These are phyloP conservation scores for Drusus annulatus DNA, from an alignment of 1,140 invertebrate species.

Conservation along the genomic window DNA sequence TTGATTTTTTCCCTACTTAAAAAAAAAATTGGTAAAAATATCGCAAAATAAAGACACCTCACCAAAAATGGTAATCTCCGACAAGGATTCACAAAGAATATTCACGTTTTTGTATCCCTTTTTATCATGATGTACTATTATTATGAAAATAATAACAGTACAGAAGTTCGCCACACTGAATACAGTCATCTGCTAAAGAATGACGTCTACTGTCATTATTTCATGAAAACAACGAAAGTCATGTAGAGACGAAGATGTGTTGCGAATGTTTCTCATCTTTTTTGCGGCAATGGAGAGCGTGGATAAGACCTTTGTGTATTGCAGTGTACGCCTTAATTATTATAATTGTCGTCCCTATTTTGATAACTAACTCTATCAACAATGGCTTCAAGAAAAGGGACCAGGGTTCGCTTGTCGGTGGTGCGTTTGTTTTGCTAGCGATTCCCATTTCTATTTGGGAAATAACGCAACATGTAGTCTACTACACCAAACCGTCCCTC, in stretches of 20 bases:
- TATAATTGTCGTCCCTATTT: constrained; percentile 86
- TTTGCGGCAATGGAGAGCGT: constrained; percentile 85
- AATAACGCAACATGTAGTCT: constrained; percentile 93
- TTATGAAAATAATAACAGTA: background rate
- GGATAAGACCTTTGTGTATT: constrained; percentile 90
- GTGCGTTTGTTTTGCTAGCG: constrained; percentile 91
- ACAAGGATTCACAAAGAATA: too few species aligned
- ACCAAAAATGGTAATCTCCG: too few species aligned
- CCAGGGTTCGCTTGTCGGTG: constrained; percentile 87
- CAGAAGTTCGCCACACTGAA: constrained; percentile 5
- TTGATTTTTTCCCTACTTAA: too few species aligned
- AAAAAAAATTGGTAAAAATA: too few species aligned
- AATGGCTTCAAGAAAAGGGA: constrained; percentile 82
- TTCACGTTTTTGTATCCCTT: too few species aligned
- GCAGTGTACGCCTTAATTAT: constrained; percentile 85
- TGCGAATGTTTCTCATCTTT: constrained; percentile 62
- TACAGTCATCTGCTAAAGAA: constrained; percentile 16
- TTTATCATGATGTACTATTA: too few species aligned
- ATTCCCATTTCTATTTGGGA: constrained; percentile 95
- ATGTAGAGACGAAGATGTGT: constrained; percentile 49
- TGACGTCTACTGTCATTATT: constrained; percentile 43
- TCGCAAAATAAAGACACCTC: too few species aligned
- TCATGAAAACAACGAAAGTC: constrained; percentile 45
- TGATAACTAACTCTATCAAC: constrained; percentile 79
- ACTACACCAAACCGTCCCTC: constrained; percentile 93